Percentiles rank a stretch among this genome's conserved stretches.
These are phyloP conservation scores for Pseudolycoriella hygida DNA, from an alignment of 2,888 invertebrate species.

Conservation along the genomic window DNA sequence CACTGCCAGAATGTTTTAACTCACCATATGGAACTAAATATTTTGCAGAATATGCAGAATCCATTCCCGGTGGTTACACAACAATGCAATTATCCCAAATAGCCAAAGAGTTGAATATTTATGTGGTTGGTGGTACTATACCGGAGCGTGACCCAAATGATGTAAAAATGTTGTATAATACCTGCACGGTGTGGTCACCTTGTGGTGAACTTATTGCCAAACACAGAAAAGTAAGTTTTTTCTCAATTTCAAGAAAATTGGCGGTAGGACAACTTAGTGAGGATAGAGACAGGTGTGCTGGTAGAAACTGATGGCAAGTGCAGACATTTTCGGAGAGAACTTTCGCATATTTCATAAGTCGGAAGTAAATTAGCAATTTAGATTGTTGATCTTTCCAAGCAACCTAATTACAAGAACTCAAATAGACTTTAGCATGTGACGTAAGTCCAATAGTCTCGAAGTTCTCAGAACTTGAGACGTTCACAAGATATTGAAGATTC, in stretches of 20 bases:
- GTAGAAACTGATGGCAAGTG: no score
- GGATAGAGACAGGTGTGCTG: no score
- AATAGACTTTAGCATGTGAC: no score
- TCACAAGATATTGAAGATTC: no score
- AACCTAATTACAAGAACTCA: no score
- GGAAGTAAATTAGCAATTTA: not conserved
- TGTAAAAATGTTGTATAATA: constrained; percentile 58
- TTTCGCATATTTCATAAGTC: no score
- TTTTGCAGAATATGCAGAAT: constrained; percentile 72
- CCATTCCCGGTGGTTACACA: constrained; percentile 67
- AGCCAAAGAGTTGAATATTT: constrained; percentile 58
- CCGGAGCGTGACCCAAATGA: constrained; percentile 48
- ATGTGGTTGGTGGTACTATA: constrained; percentile 76
- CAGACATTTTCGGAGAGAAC: no score
- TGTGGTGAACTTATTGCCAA: constrained; percentile 59
- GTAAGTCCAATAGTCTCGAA: no score
- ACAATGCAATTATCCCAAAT: constrained; percentile 47
- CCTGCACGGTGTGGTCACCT: constrained; percentile 71
- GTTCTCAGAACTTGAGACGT: no score
- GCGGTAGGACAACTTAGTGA: no score
- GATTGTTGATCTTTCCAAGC: no score
- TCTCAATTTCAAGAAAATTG: no score
- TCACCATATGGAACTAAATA: constrained; percentile 73
- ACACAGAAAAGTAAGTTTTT: constrained; percentile 54
- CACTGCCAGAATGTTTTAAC: constrained; percentile 82